phyloP scores from a whole-genome alignment of 2,113 vertebrate genomes.

The Epinephelus lanceolatus region DNA sequence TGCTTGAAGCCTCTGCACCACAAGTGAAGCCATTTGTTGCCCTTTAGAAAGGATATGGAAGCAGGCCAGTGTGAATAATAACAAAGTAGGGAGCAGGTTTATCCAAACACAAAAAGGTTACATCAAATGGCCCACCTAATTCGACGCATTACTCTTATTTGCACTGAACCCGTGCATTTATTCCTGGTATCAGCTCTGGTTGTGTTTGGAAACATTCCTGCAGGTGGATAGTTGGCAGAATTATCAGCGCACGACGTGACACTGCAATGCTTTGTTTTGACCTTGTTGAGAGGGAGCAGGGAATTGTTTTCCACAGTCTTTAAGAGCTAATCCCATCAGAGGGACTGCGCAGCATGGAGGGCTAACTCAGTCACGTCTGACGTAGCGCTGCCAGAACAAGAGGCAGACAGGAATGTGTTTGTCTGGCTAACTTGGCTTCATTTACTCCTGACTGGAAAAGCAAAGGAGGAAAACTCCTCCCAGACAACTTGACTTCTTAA shows the following conservation, averaged over 20 bases:
- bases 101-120: slow-evolving; percentile 57
- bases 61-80: slow-evolving; percentile 56
- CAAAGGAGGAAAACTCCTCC: slow-evolving; percentile 51
- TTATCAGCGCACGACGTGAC: slow-evolving; percentile 51
- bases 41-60: slow-evolving; percentile 70
- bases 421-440: slow-evolving; percentile 70
- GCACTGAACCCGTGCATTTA: slow-evolving; percentile 26
- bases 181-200: slow-evolving; percentile 28
- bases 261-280: slow-evolving; percentile 65
- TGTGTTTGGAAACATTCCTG: slow-evolving; percentile 47
- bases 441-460: slow-evolving; percentile 54
- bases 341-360: slow-evolving; percentile 65
- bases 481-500: slow-evolving; percentile 65
- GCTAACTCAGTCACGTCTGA: slow-evolving; percentile 71
- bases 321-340: slow-evolving; percentile 80
- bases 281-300: slow-evolving; percentile 67
- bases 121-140: slow-evolving; percentile 59
- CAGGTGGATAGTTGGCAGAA: slow-evolving; percentile 55
- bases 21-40: slow-evolving; percentile 63
- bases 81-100: slow-evolving; percentile 33
- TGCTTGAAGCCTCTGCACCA: slow-evolving; percentile 49
- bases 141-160: slow-evolving; percentile 44
- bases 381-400: slow-evolving; percentile 64
- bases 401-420: slow-evolving; percentile 79
- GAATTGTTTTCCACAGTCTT: slow-evolving; percentile 76